Percentiles rank a stretch among this genome's conserved stretches.
Conservation (phyloP, 1,140 invertebrate genomes). For the Cheumatopsyche charites region DNA sequence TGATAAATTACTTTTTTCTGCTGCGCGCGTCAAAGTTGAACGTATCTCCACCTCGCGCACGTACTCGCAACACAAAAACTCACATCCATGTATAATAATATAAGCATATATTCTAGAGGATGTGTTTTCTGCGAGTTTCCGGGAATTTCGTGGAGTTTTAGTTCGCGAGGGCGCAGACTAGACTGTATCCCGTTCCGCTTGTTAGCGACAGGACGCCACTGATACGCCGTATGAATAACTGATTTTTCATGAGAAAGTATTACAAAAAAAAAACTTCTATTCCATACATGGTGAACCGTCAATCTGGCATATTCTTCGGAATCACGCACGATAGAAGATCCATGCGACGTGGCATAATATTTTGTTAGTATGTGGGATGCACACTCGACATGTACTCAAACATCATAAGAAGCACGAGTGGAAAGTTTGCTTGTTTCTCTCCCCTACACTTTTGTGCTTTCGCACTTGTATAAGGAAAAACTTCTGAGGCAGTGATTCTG, state of each 20-base stretch:
- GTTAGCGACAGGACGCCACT: conserved; percentile 26
- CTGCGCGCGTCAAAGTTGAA: neutral
- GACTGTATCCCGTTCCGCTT: conserved; percentile 18
- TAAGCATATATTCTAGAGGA: no score
- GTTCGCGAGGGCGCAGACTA: neutral
- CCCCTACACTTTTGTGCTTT: neutral
- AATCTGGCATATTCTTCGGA: no score
- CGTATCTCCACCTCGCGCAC: neutral
- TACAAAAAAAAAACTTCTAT: no score
- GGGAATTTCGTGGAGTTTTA: neutral
- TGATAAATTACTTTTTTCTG: conserved; percentile 39
- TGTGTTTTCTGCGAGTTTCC: neutral
- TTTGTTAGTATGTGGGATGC: conserved; percentile 3
- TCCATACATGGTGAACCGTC: no score
- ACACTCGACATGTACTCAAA: neutral
- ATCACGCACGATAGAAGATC: no score
- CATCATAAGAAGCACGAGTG: conserved; percentile 1
- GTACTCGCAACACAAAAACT: neutral
- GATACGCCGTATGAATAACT: conserved; percentile 42
- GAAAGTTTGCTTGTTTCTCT: conserved; percentile 20
- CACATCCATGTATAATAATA: no score
- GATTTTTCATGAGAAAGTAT: conserved; percentile 20
- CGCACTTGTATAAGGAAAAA: neutral
- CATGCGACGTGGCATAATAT: neutral
- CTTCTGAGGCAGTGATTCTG: conserved; percentile 9